Conservation (phyloP, 2,888 invertebrate genomes). For the Lycaena phlaeas region DNA sequence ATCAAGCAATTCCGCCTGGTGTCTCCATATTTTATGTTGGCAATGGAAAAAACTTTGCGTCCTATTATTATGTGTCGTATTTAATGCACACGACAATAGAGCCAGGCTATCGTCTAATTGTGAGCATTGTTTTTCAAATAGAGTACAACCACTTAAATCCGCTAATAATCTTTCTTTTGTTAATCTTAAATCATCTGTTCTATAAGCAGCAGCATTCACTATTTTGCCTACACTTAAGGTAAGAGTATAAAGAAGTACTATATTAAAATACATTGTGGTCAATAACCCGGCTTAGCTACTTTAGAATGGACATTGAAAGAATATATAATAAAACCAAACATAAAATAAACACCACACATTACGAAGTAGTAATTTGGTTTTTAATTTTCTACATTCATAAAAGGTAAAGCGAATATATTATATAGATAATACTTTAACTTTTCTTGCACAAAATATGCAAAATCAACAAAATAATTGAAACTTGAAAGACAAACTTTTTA, state of each 20-base stretch:
- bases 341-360: background rate
- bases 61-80: slow-evolving; percentile 47
- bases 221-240: slow-evolving; percentile 22
- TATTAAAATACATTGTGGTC: slow-evolving; percentile 5
- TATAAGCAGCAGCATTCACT: slow-evolving; percentile 33
- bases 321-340: background rate
- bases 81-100: slow-evolving; percentile 49
- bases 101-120: slow-evolving; percentile 53
- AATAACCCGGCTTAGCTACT: background rate
- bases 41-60: slow-evolving; percentile 44
- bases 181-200: slow-evolving; percentile 33
- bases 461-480: no score
- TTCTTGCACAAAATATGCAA: no score
- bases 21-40: slow-evolving; percentile 58
- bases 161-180: slow-evolving; percentile 38
- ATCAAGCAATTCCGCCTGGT: slow-evolving; percentile 47
- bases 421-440: no score
- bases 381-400: no score
- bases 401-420: no score
- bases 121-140: slow-evolving; percentile 55
- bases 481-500: no score
- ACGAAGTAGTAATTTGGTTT: no score
- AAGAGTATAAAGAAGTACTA: background rate
- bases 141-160: slow-evolving; percentile 46
- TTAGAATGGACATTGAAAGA: background rate